Base-by-base conservation (phyloP, 1,140 invertebrate species). In the Drosophila arizonae region DNA sequence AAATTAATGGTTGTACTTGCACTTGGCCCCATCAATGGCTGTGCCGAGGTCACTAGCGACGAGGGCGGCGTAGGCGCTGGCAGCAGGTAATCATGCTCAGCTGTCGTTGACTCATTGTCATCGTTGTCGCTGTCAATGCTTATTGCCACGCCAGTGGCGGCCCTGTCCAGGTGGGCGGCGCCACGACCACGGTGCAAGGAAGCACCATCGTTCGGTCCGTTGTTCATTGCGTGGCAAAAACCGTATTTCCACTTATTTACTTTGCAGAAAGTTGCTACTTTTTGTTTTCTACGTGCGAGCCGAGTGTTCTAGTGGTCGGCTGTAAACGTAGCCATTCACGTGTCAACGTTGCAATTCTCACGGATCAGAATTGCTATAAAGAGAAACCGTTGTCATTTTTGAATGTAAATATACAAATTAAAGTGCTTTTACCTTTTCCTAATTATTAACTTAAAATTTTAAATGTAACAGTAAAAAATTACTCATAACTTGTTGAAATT, bases 91-190 rank as follows among this genome's bases (percentile, higher is more conserved):
- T 84, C 84, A 39, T 88, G 51, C 36, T 88, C 82, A 39, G 82
- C 84, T n/a, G 80, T 79, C 0, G 85, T 88, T 75, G 84, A 88
- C 50, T 89, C 77, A 88, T 88, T 88, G 67, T 88, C 77, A 24
- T 87, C 72, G 30, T 51, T 33, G 13, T 75, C 84, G 39, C 85
- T 89, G n/a, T 88, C 84, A 39, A 88, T 88, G 63, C 45, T 65
- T 45, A 87, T 87, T 46, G 76, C 57, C n/a, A 88, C 70, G 21
- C 65, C 75, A 0, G 67, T 15, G 5, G 52, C 54, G 43, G 21
- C 48, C 33, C 28, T 64, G 30, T 39, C 65, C 6, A 33, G 50
- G 50, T 57, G 63, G 51, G 13, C 57, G n/a, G 41, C 28, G 5
- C 48, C 46, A 26, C 71, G 63, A 55, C 62, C 74, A 26, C 68